Evolutionary conservation across 2,113 vertebrate genomes (phyloP).

Genomic region (Polypterus senegalus): DNA sequence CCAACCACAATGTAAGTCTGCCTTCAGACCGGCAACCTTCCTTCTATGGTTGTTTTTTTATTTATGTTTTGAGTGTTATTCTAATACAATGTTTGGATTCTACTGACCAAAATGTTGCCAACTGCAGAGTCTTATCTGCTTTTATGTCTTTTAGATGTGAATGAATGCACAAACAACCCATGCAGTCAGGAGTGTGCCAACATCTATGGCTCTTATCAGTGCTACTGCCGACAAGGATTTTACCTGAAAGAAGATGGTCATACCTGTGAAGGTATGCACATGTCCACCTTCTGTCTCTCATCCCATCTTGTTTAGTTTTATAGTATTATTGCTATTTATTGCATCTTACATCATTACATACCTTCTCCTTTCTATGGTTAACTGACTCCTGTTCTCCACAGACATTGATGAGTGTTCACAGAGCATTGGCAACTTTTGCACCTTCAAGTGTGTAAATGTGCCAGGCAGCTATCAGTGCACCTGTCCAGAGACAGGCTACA

Average conservation of each 20-base stretch:
- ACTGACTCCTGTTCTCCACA: conserved; percentile 23
- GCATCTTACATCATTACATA: too few relatives aligned
- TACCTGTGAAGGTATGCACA: conserved; percentile 65
- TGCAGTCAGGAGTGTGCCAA: conserved; percentile 91
- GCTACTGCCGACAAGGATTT: conserved; percentile 84
- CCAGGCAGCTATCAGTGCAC: conserved; percentile 81
- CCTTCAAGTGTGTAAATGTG: conserved; percentile 78
- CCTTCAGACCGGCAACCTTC: too few relatives aligned
- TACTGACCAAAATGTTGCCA: too few relatives aligned
- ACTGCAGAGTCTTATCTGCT: too few relatives aligned
- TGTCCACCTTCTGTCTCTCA: neutral
- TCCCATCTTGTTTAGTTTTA: too few relatives aligned
- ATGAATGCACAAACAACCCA: conserved; percentile 69
- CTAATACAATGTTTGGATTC: too few relatives aligned
- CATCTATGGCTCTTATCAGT: conserved; percentile 86
- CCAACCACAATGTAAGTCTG: too few relatives aligned
- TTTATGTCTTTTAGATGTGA: conserved; percentile 53
- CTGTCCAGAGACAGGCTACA: conserved; percentile 74
- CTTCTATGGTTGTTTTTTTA: too few relatives aligned
- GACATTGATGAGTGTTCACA: conserved; percentile 85
- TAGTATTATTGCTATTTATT: too few relatives aligned
- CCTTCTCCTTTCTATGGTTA: too few relatives aligned
- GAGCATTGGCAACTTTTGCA: conserved; percentile 69
- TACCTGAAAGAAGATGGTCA: conserved; percentile 76
- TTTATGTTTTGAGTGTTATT: too few relatives aligned